Percentiles rank a stretch among this genome's conserved stretches.
These are phyloP conservation scores for Caligus rogercresseyi DNA, from an alignment of 1,140 invertebrate species.

Conservation along the genomic window DNA sequence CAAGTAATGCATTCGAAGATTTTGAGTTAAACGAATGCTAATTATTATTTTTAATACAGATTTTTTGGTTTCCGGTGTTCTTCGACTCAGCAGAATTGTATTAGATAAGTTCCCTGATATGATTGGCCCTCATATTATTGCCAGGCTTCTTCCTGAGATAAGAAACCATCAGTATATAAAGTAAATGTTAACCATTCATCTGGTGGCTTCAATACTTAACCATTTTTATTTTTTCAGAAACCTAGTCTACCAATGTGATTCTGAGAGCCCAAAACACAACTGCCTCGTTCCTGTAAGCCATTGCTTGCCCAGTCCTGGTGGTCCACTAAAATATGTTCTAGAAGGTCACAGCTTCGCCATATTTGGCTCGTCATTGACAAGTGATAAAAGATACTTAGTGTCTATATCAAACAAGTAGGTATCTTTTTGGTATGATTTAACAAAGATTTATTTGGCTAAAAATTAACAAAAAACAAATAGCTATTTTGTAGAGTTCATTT, in stretches of 20 bases:
- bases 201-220: background rate
- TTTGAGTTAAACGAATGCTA: background rate
- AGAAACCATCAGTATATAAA: constrained; percentile 59
- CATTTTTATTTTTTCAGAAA: constrained; percentile 30
- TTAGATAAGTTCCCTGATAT: constrained; percentile 79
- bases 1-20: background rate
- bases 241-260: constrained; percentile 72
- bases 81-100: constrained; percentile 74
- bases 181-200: constrained; percentile 5
- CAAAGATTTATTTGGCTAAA: background rate
- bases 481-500: background rate
- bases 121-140: constrained; percentile 83
- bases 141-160: constrained; percentile 78
- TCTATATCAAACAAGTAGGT: constrained; percentile 9
- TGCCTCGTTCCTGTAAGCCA: constrained; percentile 80
- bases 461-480: background rate
- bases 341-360: constrained; percentile 96
- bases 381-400: constrained; percentile 60
- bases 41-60: background rate
- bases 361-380: constrained; percentile 77
- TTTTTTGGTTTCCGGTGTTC: constrained; percentile 66
- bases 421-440: background rate
- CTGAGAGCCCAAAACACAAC: constrained; percentile 63
- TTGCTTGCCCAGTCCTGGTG: constrained; percentile 88
- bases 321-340: constrained; percentile 88